Conservation (phyloP, 2,797 vertebrate genomes). For the Distichodus sexfasciatus region DNA sequence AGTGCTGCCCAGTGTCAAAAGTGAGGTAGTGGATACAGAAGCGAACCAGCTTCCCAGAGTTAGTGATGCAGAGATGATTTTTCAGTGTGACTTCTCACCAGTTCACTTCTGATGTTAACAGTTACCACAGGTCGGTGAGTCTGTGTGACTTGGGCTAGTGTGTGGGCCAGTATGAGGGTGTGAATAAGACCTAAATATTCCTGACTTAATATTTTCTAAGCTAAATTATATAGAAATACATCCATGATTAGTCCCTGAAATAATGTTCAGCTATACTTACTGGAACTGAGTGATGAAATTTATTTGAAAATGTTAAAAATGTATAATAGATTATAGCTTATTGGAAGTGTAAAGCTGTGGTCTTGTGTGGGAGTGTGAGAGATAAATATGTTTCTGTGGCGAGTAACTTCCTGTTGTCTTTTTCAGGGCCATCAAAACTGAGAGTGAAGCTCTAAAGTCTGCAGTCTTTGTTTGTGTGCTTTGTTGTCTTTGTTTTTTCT, state of each 20-base stretch:
- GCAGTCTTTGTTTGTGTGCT: slow-evolving; percentile 8
- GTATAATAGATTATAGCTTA: too few species aligned
- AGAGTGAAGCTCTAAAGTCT: slow-evolving; percentile 19
- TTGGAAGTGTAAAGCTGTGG: background rate
- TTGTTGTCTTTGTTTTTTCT: slow-evolving; percentile 11
- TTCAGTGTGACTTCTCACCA: slow-evolving; percentile 77
- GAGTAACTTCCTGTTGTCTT: slow-evolving; percentile 39
- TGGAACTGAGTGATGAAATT: too few species aligned
- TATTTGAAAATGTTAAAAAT: too few species aligned
- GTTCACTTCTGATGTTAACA: slow-evolving; percentile 69
- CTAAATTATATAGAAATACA: too few species aligned
- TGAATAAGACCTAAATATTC: too few species aligned
- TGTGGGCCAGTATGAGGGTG: background rate
- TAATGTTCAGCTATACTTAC: too few species aligned
- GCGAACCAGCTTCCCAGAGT: slow-evolving; percentile 46
- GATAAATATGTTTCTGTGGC: slow-evolving; percentile 17
- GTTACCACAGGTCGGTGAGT: background rate
- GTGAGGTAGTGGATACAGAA: slow-evolving; percentile 43
- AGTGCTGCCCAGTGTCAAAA: slow-evolving; percentile 44
- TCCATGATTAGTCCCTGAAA: too few species aligned
- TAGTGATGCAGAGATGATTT: slow-evolving; percentile 70
- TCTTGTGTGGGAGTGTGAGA: background rate
- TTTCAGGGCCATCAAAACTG: slow-evolving; percentile 37
- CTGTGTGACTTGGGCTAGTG: background rate
- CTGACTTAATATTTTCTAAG: too few species aligned